Conservation (phyloP, 2,113 vertebrate species). For the Psephotus haematonotus region DNA sequence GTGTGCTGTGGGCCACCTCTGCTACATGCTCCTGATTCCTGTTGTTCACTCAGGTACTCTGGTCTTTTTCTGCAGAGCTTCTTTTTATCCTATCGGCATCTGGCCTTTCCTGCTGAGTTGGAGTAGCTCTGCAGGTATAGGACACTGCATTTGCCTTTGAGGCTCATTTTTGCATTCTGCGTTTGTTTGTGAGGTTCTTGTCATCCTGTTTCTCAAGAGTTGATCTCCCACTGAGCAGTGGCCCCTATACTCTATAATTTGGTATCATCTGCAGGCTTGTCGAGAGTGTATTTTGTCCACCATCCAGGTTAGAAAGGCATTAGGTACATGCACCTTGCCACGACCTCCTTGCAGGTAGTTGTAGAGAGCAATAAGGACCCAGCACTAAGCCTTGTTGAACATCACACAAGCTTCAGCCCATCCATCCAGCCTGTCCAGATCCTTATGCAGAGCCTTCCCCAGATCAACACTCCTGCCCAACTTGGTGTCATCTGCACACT, state of each 20-base stretch:
- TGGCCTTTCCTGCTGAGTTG: background rate
- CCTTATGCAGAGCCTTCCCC: background rate
- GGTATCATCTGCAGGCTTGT: background rate
- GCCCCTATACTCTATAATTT: background rate
- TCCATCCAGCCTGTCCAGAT: background rate
- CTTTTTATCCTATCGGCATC: background rate
- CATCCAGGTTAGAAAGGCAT: background rate
- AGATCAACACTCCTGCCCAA: background rate
- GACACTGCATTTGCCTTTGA: background rate
- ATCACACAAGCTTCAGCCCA: background rate
- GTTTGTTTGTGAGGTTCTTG: background rate
- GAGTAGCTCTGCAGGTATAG: background rate
- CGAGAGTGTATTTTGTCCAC: background rate
- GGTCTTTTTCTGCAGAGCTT: background rate
- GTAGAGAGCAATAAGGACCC: background rate
- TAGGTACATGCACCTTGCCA: background rate
- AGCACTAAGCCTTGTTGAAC: background rate
- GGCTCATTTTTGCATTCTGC: background rate
- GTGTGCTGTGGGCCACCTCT: background rate
- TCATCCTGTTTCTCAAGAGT: background rate
- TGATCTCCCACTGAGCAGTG: background rate
- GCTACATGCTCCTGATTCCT: background rate
- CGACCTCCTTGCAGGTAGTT: background rate
- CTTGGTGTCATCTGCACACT: background rate
- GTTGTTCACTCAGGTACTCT: background rate